Percentiles rank a stretch among this genome's conserved stretches.
Conservation (phyloP, 2,797 vertebrate genomes). For the Brachymystax lenok region DNA sequence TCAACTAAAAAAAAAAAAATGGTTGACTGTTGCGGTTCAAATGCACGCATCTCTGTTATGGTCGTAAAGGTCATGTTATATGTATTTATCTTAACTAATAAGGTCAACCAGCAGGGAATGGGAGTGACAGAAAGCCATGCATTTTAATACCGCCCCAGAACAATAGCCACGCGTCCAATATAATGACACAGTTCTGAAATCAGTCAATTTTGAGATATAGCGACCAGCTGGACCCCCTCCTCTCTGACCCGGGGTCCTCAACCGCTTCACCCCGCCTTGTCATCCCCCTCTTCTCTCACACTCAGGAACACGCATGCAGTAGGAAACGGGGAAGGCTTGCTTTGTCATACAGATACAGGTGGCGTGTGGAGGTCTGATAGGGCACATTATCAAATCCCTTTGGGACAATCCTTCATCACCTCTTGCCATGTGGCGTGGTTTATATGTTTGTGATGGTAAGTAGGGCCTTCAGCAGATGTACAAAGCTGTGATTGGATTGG, state of each 20-base stretch:
- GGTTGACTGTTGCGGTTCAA: conserved; percentile 26
- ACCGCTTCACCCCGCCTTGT: conserved; percentile 65
- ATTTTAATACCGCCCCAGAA: conserved; percentile 73
- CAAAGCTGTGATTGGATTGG: conserved; percentile 38
- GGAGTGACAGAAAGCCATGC: conserved; percentile 67
- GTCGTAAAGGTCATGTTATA: conserved; percentile 71
- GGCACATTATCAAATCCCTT: conserved; percentile 63
- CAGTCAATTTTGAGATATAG: conserved; percentile 71
- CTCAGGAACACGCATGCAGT: conserved; percentile 75
- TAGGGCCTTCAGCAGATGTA: conserved; percentile 65
- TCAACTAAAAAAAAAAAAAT: neutral
- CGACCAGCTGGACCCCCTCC: conserved; percentile 77
- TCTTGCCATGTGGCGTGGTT: neutral
- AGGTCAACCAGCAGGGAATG: conserved; percentile 75
- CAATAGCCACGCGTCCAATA: conserved; percentile 75
- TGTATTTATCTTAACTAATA: conserved; percentile 72
- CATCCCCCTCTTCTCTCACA: conserved; percentile 60
- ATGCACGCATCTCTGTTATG: conserved; percentile 55
- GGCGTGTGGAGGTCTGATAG: conserved; percentile 66
- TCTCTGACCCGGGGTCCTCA: conserved; percentile 76
- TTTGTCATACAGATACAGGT: conserved; percentile 75
- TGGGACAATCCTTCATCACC: conserved; percentile 10
- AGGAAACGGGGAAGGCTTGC: conserved; percentile 33
- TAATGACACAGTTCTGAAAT: conserved; percentile 72
- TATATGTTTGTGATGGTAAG: conserved; percentile 65